Percentiles rank a stretch among this genome's conserved stretches.
phyloP scores from a whole-genome alignment of 1,140 invertebrate species.

The Drosophila kohkoa region DNA sequence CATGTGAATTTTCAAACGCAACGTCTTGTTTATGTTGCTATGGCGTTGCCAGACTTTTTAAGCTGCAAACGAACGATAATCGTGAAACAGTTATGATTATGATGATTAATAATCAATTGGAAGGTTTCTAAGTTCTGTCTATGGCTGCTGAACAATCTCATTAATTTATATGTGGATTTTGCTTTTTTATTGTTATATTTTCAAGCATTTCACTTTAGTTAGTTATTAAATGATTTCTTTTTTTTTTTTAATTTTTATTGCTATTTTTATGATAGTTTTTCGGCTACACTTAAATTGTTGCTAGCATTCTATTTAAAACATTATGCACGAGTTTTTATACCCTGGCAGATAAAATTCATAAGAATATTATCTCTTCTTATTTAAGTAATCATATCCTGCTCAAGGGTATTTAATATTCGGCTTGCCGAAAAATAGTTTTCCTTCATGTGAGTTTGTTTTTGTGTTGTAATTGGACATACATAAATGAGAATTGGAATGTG shows the following conservation, averaged over 20 bases:
- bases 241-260: conserved; percentile 1
- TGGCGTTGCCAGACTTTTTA: conserved; percentile 3
- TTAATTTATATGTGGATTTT: conserved; percentile 25
- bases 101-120: background rate
- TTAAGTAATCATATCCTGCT: too few relatives aligned
- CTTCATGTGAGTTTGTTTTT: background rate
- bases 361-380: too few relatives aligned
- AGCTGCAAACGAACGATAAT: background rate
- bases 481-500: background rate
- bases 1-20: conserved; percentile 2
- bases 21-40: conserved; percentile 1
- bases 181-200: background rate
- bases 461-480: conserved; percentile 5
- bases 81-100: background rate
- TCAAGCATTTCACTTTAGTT: conserved; percentile 42
- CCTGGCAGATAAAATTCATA: background rate
- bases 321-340: conserved; percentile 21
- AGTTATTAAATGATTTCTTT: background rate
- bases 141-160: conserved; percentile 51
- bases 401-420: background rate
- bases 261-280: background rate
- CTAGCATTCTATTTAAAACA: conserved; percentile 46
- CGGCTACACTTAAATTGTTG: conserved; percentile 48
- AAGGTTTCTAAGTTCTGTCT: conserved; percentile 6
- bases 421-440: background rate